These are phyloP conservation scores for Rhea americana DNA, from an alignment of 2,113 vertebrate species.

Conservation along the genomic window DNA sequence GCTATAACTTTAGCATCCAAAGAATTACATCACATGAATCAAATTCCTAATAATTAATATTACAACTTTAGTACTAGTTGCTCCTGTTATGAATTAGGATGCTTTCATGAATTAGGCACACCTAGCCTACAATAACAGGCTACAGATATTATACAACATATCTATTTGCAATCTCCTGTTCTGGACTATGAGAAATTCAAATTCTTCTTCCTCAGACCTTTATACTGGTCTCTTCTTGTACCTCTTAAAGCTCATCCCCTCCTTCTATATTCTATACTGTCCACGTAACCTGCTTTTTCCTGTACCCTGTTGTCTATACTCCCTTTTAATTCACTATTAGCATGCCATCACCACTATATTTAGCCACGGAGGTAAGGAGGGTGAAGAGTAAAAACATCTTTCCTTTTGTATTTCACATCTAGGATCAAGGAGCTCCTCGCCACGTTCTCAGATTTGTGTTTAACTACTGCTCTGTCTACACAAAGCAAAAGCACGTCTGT, in stretches of 20 bases:
- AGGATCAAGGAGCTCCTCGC: not conserved
- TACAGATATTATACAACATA: not conserved
- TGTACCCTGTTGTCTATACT: not conserved
- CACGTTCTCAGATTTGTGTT: not conserved
- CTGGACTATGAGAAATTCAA: not conserved
- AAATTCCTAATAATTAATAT: not conserved
- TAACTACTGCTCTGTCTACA: not conserved
- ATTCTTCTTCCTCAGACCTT: not conserved
- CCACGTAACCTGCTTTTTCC: not conserved
- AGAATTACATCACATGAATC: not conserved
- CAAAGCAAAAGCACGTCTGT: not conserved
- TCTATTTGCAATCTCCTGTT: not conserved
- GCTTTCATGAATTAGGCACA: not conserved
- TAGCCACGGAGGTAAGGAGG: accelerated
- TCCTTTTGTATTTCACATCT: not conserved
- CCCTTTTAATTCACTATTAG: not conserved
- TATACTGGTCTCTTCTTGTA: not conserved
- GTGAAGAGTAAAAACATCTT: too few relatives aligned
- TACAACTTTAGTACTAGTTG: not conserved
- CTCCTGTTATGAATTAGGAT: not conserved
- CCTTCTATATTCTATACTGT: too few relatives aligned
- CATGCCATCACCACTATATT: accelerated
- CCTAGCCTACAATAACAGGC: not conserved
- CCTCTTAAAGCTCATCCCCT: not conserved
- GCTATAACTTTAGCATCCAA: not conserved